Evolutionary conservation across 1,140 invertebrate genomes (phyloP), one percentile per base, ranked within the genome.

Genomic region (Vollenhovia emeryi): DNA sequence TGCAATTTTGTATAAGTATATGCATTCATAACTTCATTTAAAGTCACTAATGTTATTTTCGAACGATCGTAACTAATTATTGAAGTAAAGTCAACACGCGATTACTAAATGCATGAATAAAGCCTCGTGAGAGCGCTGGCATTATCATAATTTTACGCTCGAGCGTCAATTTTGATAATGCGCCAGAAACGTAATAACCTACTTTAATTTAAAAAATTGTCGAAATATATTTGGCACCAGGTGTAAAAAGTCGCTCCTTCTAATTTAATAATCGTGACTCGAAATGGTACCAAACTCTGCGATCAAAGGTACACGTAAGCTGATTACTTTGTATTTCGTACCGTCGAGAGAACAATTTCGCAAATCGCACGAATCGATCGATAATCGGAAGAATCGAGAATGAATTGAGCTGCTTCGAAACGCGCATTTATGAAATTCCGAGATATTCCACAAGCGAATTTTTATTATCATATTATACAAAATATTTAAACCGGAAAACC

Each of bases 101-200:
- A 40, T 40, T 75, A 59, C 33, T 60, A 75, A 30, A 57, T 18
- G 18, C 24, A n/a, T 4, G 15, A 60, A 27, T 75, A 43, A 60
- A 60, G 13, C 15, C 15, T 40, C 13, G 50, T 21, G 21, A 21
- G 7, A 52, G n/a, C 15, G 24, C 55, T 60, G 8, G 30, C 9
- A 43, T 75, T 59, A 60, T 59, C 73, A 75, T 60, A 60, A 75
- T 75, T 75, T 60, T 43, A 75, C 9, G 0, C 11, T 59, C 30
- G 13, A 24, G 33, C 21, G 59, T 59, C 1, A 27, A 75, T 75
- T 75, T 60, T 5, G 24, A 13, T 60, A 60, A n/a, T 75, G 21
- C 36, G 24, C 3, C 9, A 11, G 11, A 75, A 36, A 9, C 15
- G 9, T n/a, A 59, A 75, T 55, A 71, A 43, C 13, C 55, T 60